Percentiles rank a stretch among this genome's conserved stretches.
Conservation (phyloP, 23 tunicate species). For the Clavelina lepadiformis region DNA sequence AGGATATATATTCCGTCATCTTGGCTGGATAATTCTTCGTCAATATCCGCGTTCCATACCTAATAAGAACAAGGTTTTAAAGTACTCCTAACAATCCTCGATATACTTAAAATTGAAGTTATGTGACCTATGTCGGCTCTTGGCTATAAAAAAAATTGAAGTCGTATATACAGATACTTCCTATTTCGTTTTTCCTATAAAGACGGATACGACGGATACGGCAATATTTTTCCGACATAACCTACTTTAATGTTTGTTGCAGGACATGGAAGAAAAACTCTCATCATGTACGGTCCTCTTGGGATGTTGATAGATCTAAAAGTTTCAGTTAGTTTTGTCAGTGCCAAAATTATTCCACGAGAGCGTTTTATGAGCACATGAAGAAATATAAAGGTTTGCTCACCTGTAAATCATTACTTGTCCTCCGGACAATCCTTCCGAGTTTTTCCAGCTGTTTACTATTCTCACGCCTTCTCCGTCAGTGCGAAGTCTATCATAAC, state of each 20-base stretch:
- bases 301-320: conserved; percentile 18
- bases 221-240: not conserved
- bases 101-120: too few relatives aligned
- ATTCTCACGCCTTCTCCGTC: conserved; percentile 12
- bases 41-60: conserved; percentile 45
- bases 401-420: conserved; percentile 13
- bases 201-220: not conserved
- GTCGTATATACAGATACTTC: not conserved
- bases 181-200: too few relatives aligned
- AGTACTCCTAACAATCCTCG: too few relatives aligned
- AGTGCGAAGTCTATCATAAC: conserved; percentile 6
- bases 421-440: conserved; percentile 1
- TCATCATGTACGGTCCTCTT: conserved; percentile 11
- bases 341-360: not conserved
- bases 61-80: not conserved
- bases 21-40: conserved; percentile 6
- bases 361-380: not conserved
- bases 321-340: too few relatives aligned
- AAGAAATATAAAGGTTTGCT: not conserved
- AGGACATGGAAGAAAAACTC: conserved; percentile 7
- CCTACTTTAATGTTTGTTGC: not conserved
- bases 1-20: conserved; percentile 13
- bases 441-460: conserved; percentile 1
- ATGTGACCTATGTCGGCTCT: too few relatives aligned
- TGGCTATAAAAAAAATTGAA: conserved; percentile 1